These are phyloP conservation scores for Microcebus ravelobensis DNA, from an alignment of 2,113 vertebrate genomes.

Conservation along the genomic window DNA sequence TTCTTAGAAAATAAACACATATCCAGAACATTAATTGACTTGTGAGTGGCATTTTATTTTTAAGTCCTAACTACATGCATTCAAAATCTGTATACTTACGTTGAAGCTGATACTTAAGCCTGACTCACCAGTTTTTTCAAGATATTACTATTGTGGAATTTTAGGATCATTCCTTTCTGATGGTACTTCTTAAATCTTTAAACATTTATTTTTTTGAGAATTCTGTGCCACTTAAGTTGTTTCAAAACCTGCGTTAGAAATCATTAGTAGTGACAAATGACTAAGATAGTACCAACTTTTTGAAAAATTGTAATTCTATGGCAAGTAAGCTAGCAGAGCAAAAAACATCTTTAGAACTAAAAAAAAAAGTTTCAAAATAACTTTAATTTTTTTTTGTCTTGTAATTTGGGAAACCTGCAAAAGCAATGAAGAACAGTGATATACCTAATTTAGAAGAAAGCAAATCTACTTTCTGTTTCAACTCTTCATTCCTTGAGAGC, in stretches of 20 bases:
- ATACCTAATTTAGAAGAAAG: neutral
- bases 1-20: neutral
- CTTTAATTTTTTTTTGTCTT: neutral
- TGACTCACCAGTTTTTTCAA: neutral
- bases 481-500: neutral
- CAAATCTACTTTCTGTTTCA: neutral
- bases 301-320: neutral
- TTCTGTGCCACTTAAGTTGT: neutral
- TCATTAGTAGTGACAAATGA: neutral
- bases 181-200: neutral
- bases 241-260: neutral
- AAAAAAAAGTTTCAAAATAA: neutral
- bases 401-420: neutral
- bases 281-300: slow-evolving; percentile 26
- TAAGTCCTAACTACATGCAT: neutral
- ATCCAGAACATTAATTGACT: neutral
- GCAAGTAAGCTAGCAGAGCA: neutral
- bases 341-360: neutral
- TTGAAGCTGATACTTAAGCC: neutral
- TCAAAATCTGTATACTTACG: neutral
- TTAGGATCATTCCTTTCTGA: neutral
- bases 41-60: neutral
- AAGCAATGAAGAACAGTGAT: neutral
- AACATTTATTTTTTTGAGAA: neutral
- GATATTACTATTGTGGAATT: neutral